Conservation (phyloP, 2,113 vertebrate species). For the Lepus europaeus region DNA sequence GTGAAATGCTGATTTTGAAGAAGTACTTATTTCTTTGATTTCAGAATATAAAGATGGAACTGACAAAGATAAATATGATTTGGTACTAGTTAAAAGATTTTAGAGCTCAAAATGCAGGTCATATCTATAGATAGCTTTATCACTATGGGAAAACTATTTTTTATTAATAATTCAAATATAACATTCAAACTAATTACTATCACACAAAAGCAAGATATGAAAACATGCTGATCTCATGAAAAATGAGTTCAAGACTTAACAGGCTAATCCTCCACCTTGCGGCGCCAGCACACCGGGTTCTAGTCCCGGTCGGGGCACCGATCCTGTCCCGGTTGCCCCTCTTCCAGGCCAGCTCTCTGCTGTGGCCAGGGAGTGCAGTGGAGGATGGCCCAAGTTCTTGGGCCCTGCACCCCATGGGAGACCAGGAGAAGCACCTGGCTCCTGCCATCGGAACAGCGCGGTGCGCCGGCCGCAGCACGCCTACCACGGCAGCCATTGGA, state of each 20-base stretch:
- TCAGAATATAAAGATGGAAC: not conserved
- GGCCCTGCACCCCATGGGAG: no score
- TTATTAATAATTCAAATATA: conserved; percentile 15
- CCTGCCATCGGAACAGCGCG: no score
- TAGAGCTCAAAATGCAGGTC: not conserved
- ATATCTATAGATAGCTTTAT: not conserved
- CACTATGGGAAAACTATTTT: not conserved
- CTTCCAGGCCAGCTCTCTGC: no score
- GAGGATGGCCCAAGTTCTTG: no score
- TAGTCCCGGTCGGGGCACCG: no score
- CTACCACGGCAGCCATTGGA: no score
- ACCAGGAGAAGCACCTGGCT: no score
- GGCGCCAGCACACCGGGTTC: no score
- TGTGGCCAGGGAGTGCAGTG: no score
- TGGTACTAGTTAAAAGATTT: not conserved
- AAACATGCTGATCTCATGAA: conserved; percentile 21
- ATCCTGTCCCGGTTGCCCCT: no score
- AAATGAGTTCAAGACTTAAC: not conserved
- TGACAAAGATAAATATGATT: not conserved
- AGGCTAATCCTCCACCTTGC: no score
- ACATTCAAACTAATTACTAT: not conserved
- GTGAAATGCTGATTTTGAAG: not conserved
- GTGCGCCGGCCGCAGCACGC: no score
- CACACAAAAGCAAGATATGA: not conserved
- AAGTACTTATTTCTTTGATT: not conserved